Base-by-base conservation (phyloP, 2,888 invertebrate genomes). In the Sylvicola cinctus region DNA sequence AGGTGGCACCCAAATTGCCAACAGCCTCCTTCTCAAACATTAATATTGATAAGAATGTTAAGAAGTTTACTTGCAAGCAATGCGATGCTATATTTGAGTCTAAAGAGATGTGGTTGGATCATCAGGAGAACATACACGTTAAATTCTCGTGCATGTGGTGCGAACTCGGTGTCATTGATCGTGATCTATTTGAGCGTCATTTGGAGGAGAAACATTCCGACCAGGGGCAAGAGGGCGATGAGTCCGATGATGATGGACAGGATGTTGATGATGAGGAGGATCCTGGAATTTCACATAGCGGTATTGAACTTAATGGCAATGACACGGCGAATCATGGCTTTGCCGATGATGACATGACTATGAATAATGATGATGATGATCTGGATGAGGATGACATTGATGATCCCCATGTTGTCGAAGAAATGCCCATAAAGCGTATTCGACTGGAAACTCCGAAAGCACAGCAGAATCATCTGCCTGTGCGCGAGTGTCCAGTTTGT, bases 401-500 rank as follows among this genome's bases (percentile, higher is more conserved):
- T 3, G 32, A 37, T 8, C 17, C 16, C 14, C 32, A 34, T 25
- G 36, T 36, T 29, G 15, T 23, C 11, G 26, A 33, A 20, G 20
- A 31, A 26, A 12, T n/a, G 29, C 38, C 46, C 4, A 35, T 38
- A 3, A 40, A 43, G 27, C 36, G 35, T 33, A 33, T 38, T 1
- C 40, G 40, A 34, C 13, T 41, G 3, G 38, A 40, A 11, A 15
- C 30, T 29, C 11, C 20, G 5, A 14, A 12, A 5, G n/a, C n/a
- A n/a, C n/a, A n/a, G n/a, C n/a, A n/a, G n/a, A 12, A 3, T 10
- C 28, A 17, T 28, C 16, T 4, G n/a, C 15, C 20, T 12, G 16
- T 33, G 14, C 13, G 31, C 25, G 52, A 55, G 39, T 57, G 57
- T 27, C 48, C 50, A 27, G 49, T 57, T 29, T 57, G 57, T 39